A percentile compares a stretch with the other conserved stretches of the same genome.
Evolutionary conservation across 2,888 invertebrate genomes (phyloP).

Genomic region (Agriotes lineatus): DNA sequence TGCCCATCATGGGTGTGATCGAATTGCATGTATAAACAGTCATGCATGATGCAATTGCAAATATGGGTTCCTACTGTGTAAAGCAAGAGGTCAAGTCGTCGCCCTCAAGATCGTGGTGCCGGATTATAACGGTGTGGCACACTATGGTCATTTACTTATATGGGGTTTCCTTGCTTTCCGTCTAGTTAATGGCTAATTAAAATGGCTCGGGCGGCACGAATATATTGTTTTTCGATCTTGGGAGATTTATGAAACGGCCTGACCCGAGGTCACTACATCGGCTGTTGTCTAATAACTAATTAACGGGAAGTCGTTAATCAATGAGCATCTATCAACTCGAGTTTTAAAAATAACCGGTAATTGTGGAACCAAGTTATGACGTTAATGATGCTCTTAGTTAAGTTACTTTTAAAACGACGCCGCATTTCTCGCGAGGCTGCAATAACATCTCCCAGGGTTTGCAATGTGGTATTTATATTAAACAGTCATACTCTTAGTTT

Average conservation of each 20-base stretch:
- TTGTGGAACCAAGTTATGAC: too few relatives aligned
- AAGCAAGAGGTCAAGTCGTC: constrained; percentile 19
- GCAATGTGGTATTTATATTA: too few relatives aligned
- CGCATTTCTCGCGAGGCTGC: too few relatives aligned
- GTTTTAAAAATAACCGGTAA: too few relatives aligned
- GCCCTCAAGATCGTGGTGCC: constrained; percentile 23
- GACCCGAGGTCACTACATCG: background rate
- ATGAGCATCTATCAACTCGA: background rate
- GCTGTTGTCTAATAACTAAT: background rate
- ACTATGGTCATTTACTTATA: constrained; percentile 28
- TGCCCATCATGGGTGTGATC: too few relatives aligned
- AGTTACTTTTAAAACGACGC: too few relatives aligned
- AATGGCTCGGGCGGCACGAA: constrained; percentile 26
- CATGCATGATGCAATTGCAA: constrained; percentile 3
- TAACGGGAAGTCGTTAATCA: background rate
- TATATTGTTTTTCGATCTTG: constrained; percentile 25
- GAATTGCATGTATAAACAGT: too few relatives aligned
- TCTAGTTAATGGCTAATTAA: constrained; percentile 27
- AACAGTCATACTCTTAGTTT: too few relatives aligned
- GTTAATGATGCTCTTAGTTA: too few relatives aligned
- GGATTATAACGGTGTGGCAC: constrained; percentile 34
- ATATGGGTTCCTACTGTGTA: background rate
- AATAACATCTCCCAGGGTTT: too few relatives aligned
- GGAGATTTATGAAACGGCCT: background rate
- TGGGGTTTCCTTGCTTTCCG: constrained; percentile 16